These are phyloP conservation scores for Pseudopodoces humilis DNA, from an alignment of 2,113 vertebrate genomes.

Conservation along the genomic window DNA sequence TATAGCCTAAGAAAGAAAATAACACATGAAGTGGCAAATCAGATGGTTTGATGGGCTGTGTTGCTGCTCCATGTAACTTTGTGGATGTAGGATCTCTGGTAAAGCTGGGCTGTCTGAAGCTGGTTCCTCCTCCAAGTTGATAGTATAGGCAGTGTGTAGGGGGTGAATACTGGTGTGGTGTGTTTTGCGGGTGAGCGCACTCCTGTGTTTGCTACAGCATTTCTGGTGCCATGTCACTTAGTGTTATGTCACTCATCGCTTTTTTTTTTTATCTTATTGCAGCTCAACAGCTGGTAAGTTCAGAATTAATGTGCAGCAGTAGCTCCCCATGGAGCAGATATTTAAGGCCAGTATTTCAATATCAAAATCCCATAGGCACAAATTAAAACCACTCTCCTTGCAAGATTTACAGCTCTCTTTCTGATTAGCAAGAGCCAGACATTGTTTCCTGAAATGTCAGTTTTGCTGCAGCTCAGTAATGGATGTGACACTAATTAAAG, in stretches of 20 bases:
- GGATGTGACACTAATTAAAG: slow-evolving; percentile 6
- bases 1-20: not conserved
- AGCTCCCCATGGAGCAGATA: not conserved
- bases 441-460: not conserved
- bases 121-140: not conserved
- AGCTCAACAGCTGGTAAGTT: not conserved
- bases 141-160: not conserved
- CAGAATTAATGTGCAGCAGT: not conserved
- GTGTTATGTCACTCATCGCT: not conserved
- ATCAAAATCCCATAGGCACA: not conserved
- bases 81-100: not conserved
- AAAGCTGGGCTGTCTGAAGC: not conserved
- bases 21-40: not conserved
- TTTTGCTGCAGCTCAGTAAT: not conserved
- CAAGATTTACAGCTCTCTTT: not conserved
- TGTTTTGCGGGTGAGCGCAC: not conserved
- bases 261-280: not conserved
- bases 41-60: not conserved
- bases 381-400: slow-evolving; percentile 1
- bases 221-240: not conserved
- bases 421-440: not conserved
- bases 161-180: not conserved
- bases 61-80: not conserved
- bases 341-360: not conserved
- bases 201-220: not conserved